Conservation (phyloP, 2,797 vertebrate species). For the Sebastes nivosus region DNA sequence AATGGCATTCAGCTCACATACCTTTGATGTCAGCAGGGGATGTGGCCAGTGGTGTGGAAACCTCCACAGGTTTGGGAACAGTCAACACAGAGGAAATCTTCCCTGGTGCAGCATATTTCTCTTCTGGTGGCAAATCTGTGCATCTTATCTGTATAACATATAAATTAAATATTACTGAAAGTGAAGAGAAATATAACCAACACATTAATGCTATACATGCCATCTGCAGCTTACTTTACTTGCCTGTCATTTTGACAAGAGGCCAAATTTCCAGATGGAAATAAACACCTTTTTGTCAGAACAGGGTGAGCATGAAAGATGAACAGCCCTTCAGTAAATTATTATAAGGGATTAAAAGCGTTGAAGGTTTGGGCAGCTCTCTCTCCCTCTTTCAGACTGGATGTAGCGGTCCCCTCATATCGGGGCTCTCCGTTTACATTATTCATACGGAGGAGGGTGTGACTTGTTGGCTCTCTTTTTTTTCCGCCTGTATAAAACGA, state of each 20-base stretch:
- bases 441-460: conserved; percentile 88
- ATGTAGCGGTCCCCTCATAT: conserved; percentile 76
- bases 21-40: conserved; percentile 61
- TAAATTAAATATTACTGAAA: background rate
- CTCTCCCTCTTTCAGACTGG: conserved; percentile 26
- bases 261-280: conserved; percentile 2
- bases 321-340: background rate
- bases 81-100: conserved; percentile 22
- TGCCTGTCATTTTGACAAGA: conserved; percentile 15
- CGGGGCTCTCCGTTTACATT: conserved; percentile 83
- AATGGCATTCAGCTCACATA: conserved; percentile 57
- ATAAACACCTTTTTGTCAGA: conserved; percentile 7
- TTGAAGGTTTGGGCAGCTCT: conserved; percentile 21
- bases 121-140: conserved; percentile 3
- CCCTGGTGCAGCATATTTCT: background rate
- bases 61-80: conserved; percentile 44
- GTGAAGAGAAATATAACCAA: background rate
- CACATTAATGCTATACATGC: background rate
- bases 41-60: conserved; percentile 62
- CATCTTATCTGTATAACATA: conserved; percentile 4
- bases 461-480: conserved; percentile 80
- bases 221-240: conserved; percentile 14
- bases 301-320: background rate
- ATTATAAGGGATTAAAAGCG: conserved; percentile 19
- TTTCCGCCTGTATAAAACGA: conserved; percentile 88